Evolutionary conservation across 2,113 vertebrate species (phyloP).

Genomic region (Salvator merianae): DNA sequence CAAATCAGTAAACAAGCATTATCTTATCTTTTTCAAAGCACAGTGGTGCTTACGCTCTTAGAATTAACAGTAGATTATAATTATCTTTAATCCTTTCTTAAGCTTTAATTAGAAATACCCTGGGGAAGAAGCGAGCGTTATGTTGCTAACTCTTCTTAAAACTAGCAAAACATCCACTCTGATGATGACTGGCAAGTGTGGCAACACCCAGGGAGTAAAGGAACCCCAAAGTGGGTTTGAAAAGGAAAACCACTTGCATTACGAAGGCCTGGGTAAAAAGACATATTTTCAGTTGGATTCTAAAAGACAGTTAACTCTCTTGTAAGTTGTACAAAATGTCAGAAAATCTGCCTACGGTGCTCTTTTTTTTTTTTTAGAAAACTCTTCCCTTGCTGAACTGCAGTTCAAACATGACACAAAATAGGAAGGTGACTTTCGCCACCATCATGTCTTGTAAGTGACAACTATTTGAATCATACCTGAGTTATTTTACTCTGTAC

Average conservation of each 20-base stretch:
- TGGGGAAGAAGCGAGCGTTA: not conserved
- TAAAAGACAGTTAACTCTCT: not conserved
- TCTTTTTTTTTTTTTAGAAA: not conserved
- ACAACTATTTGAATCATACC: conserved; percentile 71
- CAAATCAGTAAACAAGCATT: not conserved
- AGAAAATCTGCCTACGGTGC: not conserved
- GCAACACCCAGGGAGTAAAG: not conserved
- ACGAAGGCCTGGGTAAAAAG: too few species aligned
- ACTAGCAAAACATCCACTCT: not conserved
- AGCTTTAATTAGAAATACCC: not conserved
- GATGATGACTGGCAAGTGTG: not conserved
- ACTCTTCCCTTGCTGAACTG: not conserved
- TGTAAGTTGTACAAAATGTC: not conserved
- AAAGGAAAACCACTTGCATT: too few species aligned
- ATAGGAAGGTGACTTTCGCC: not conserved
- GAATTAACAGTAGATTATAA: not conserved
- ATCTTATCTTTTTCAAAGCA: not conserved
- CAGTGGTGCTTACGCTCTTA: not conserved
- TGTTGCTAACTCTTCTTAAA: not conserved
- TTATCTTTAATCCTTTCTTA: not conserved
- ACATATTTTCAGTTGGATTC: too few species aligned
- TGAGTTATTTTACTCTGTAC: conserved; percentile 99
- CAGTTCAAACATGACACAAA: not conserved
- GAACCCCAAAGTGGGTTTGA: not conserved
- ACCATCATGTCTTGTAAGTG: not conserved